Conservation (phyloP, 2,797 vertebrate genomes). For the Arnoldichthys spilopterus region DNA sequence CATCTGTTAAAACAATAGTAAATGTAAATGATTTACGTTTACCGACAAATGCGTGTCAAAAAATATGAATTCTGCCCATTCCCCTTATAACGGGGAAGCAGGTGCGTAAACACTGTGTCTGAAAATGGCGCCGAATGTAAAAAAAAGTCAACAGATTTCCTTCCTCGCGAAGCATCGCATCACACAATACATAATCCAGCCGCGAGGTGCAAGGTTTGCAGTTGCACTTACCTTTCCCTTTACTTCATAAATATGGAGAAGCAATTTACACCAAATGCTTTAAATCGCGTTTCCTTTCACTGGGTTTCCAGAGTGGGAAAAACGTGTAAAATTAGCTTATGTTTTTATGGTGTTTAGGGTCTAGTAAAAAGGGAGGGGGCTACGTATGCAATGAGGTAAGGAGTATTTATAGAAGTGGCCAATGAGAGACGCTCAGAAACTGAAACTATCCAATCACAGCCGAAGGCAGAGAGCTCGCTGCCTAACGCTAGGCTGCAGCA, state of each 20-base stretch:
- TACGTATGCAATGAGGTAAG: slow-evolving; percentile 67
- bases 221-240: slow-evolving; percentile 68
- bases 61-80: neutral
- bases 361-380: slow-evolving; percentile 58
- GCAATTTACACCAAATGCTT: slow-evolving; percentile 37
- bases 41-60: slow-evolving; percentile 11
- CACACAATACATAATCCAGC: slow-evolving; percentile 56
- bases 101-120: slow-evolving; percentile 66
- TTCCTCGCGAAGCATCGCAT: slow-evolving; percentile 55
- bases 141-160: slow-evolving; percentile 69
- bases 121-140: slow-evolving; percentile 80
- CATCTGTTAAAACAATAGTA: neutral
- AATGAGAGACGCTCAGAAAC: slow-evolving; percentile 61
- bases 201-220: slow-evolving; percentile 17
- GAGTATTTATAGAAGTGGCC: slow-evolving; percentile 62
- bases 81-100: slow-evolving; percentile 37
- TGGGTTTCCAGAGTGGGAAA: slow-evolving; percentile 50
- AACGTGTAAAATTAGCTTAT: slow-evolving; percentile 59
- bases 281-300: slow-evolving; percentile 37
- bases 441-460: slow-evolving; percentile 67
- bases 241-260: slow-evolving; percentile 20
- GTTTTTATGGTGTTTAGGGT: slow-evolving; percentile 66
- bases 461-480: slow-evolving; percentile 47
- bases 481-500: slow-evolving; percentile 60
- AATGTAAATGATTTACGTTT: slow-evolving; percentile 5